These are phyloP conservation scores for Zenarchopterus dispar DNA, from an alignment of 2,797 vertebrate genomes.

Conservation along the genomic window DNA sequence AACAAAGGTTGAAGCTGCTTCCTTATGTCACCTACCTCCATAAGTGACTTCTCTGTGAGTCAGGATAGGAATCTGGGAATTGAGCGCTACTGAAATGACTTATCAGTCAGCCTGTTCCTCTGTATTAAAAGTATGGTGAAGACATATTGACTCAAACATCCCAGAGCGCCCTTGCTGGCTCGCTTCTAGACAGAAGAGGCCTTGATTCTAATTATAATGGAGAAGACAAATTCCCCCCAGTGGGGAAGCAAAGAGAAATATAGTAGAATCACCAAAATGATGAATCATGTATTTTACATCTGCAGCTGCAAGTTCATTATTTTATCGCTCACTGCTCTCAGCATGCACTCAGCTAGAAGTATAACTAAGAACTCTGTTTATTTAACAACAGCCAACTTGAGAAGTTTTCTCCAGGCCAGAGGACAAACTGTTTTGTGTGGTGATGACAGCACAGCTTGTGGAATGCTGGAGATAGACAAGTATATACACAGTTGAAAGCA, in stretches of 20 bases:
- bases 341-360: slow-evolving; percentile 61
- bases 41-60: slow-evolving; percentile 44
- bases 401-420: slow-evolving; percentile 21
- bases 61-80: slow-evolving; percentile 61
- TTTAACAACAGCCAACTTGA: slow-evolving; percentile 46
- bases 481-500: too few relatives aligned
- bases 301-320: slow-evolving; percentile 69
- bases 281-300: slow-evolving; percentile 74
- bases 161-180: slow-evolving; percentile 75
- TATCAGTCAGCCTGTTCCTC: slow-evolving; percentile 76
- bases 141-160: slow-evolving; percentile 78
- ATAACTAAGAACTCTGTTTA: slow-evolving; percentile 66
- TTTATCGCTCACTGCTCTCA: slow-evolving; percentile 68
- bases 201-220: slow-evolving; percentile 79
- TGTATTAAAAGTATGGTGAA: slow-evolving; percentile 76
- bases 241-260: slow-evolving; percentile 66
- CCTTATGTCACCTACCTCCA: slow-evolving; percentile 47
- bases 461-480: not conserved
- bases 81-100: slow-evolving; percentile 68
- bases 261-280: slow-evolving; percentile 67
- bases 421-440: slow-evolving; percentile 30
- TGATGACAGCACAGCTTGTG: slow-evolving; percentile 16
- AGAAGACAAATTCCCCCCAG: slow-evolving; percentile 75
- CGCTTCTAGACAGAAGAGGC: slow-evolving; percentile 67
- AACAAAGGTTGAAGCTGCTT: slow-evolving; percentile 45